Evolutionary conservation across 1,140 invertebrate genomes (phyloP).

Genomic region (Pogonomyrmex californicus): DNA sequence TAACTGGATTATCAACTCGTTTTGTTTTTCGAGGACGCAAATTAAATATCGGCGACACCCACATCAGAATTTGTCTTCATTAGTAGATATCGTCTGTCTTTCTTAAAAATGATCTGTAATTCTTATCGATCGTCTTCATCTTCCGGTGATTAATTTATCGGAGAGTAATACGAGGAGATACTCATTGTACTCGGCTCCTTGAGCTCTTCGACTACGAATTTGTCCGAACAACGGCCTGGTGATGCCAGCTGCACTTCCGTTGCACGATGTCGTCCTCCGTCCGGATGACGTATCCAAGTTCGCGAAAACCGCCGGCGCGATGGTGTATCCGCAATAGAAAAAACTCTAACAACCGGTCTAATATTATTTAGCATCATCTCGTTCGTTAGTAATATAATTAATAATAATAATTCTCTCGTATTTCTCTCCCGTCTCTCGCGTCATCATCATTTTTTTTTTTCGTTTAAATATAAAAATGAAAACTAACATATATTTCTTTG

Average conservation of each 20-base stretch:
- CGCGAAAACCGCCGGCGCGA: slow-evolving; percentile 44
- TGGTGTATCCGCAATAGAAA: slow-evolving; percentile 71
- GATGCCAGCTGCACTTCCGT: slow-evolving; percentile 22
- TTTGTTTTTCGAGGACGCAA: neutral
- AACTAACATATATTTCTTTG: slow-evolving; percentile 88
- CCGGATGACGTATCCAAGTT: slow-evolving; percentile 30
- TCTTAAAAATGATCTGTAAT: neutral
- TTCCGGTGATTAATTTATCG: no score
- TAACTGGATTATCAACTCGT: neutral
- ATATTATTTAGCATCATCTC: slow-evolving; percentile 75
- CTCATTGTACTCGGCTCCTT: neutral
- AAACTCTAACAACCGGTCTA: slow-evolving; percentile 79
- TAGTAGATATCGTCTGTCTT: neutral
- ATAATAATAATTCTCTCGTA: slow-evolving; percentile 80
- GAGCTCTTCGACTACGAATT: neutral
- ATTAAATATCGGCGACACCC: neutral
- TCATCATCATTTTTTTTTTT: slow-evolving; percentile 76
- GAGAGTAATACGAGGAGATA: no score
- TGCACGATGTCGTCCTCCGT: neutral
- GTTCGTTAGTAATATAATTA: slow-evolving; percentile 74
- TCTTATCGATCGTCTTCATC: no score
- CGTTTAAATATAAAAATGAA: slow-evolving; percentile 87
- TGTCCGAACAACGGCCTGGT: slow-evolving; percentile 1
- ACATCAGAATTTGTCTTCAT: neutral
- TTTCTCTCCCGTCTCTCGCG: slow-evolving; percentile 72